Evolutionary conservation across 2,113 vertebrate genomes (phyloP), one percentile per base, ranked within the genome.

Genomic region (Sinocyclocheilus maitianheensis): DNA sequence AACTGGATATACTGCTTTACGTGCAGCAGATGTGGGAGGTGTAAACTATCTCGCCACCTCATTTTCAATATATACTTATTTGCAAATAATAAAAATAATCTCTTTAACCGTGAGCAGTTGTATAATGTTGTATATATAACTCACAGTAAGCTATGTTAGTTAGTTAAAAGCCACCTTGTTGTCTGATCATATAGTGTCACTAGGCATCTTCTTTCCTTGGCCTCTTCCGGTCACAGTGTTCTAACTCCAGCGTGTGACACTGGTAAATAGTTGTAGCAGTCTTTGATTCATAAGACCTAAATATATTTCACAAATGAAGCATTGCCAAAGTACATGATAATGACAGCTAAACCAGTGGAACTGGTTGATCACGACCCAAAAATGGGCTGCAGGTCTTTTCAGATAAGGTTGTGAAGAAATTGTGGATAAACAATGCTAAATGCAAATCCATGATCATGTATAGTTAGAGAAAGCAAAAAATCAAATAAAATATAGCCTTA

Each of bases 281-380:
- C 76, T 53, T 71, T 81, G 67, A 84, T 77, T 26, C 75, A 55
- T 55, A 30, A 34, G 75, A 12, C 7, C 75, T 77, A 77, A 84
- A 60, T 34, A 2, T 12, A 71, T n/a, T 74, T 87, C 75, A 81
- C 63, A 81, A 53, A 81, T 53, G 67, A 55, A 1, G 20, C 8
- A 55, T 63, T 80, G 86, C 65, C 77, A 67, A 67, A 87, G 37
- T 60, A 76, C 43, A 67, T 53, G 43, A 14, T 87, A 84, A 87
- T 75, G 65, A 74, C 71, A 22, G 20, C 53, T 71, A 87, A 60
- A 30, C 55, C 53, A 84, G 12, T 40, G 34, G 34, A 72, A 72
- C 69, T 40, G 69, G 34, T 22, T 5, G 1, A 37, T 43, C 10
- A 1, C 0, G 9, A 22, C 34, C 10, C 37, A 13, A 37, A 71